These are phyloP conservation scores for Stomorhina lunata DNA, from an alignment of 2,888 invertebrate species.

Conservation along the genomic window DNA sequence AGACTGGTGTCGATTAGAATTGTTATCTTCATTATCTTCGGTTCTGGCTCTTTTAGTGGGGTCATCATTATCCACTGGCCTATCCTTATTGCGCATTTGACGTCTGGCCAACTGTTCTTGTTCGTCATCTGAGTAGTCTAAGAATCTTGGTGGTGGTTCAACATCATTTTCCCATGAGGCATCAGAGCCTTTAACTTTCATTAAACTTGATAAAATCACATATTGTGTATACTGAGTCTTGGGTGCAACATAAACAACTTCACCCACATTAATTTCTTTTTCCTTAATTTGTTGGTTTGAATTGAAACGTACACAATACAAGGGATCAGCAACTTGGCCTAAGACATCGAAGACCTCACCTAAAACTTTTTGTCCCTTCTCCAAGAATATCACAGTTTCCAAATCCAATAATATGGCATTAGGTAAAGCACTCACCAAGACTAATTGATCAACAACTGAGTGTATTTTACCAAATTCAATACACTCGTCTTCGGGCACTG, in stretches of 20 bases:
- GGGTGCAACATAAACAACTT: constrained; percentile 91
- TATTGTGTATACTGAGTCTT: constrained; percentile 87
- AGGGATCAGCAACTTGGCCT: constrained; percentile 91
- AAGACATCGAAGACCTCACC: constrained; percentile 93
- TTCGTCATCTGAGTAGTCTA: constrained; percentile 95
- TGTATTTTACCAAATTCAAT: constrained; percentile 87
- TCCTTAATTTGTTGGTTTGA: constrained; percentile 86
- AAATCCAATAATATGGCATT: constrained; percentile 90
- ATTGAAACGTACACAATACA: constrained; percentile 96
- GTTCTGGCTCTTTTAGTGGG: constrained; percentile 64
- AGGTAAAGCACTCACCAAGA: constrained; percentile 85
- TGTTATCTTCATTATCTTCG: constrained; percentile 8
- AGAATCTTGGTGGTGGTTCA: constrained; percentile 86
- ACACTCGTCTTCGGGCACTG: constrained; percentile 88
- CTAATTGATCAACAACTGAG: constrained; percentile 87
- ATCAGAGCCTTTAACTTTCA: constrained; percentile 90
- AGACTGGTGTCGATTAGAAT: constrained; percentile 11
- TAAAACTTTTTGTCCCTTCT: constrained; percentile 87
- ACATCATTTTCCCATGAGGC: constrained; percentile 92
- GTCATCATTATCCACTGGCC: constrained; percentile 69
- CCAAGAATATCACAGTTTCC: constrained; percentile 92
- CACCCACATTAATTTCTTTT: constrained; percentile 84
- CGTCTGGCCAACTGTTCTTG: constrained; percentile 84
- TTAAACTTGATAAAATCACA: constrained; percentile 87
- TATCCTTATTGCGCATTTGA: constrained; percentile 75